phyloP scores from a whole-genome alignment of 1,140 invertebrate genomes.

The Tetragonula clypearis region DNA sequence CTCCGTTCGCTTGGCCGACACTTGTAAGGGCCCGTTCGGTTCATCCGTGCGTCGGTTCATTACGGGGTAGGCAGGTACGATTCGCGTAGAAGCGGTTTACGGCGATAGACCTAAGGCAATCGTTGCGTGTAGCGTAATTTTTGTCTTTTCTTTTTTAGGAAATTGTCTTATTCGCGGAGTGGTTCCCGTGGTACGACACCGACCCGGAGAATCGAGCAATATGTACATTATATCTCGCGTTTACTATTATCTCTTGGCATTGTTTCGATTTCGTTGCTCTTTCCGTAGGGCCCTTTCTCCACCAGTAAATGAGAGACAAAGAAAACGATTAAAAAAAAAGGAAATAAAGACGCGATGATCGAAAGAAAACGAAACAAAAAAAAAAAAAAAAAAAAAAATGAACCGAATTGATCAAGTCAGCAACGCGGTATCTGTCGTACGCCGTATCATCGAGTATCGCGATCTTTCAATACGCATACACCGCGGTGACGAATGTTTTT shows the following conservation, averaged over 20 bases:
- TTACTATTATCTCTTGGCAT: neutral
- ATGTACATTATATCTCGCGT: conserved; percentile 5
- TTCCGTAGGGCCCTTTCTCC: neutral
- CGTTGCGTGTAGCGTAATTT: conserved; percentile 48
- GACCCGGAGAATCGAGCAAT: conserved; percentile 41
- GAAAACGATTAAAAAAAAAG: neutral
- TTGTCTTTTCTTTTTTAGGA: conserved; percentile 41
- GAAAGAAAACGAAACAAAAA: neutral
- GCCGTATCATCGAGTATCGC: neutral
- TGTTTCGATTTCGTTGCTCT: neutral
- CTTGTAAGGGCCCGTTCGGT: conserved; percentile 1
- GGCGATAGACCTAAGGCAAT: conserved; percentile 53
- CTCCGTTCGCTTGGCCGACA: neutral
- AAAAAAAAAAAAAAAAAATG: neutral
- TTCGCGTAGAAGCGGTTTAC: conserved; percentile 46
- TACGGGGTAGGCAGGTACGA: conserved; percentile 49
- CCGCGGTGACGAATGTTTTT: neutral
- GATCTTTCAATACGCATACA: conserved; percentile 23
- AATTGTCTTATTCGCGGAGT: conserved; percentile 54
- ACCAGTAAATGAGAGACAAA: neutral
- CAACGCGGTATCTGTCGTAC: neutral
- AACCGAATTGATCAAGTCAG: neutral
- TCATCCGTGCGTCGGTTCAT: conserved; percentile 27
- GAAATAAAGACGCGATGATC: neutral
- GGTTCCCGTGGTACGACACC: conserved; percentile 38